Base-by-base conservation (phyloP, 2,797 vertebrate genomes). In the Eulemur mongoz region DNA sequence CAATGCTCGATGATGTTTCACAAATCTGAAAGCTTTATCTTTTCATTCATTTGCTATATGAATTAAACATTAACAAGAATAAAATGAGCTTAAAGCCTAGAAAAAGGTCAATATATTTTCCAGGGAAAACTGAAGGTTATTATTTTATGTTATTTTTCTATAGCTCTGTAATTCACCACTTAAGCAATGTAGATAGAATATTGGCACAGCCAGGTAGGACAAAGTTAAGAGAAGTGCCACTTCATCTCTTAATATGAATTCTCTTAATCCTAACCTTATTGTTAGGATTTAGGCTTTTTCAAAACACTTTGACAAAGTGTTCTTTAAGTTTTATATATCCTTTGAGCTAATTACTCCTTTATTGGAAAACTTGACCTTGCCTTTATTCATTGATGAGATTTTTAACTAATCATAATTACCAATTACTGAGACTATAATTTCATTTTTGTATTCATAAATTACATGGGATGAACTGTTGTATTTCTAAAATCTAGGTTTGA, bases 11-110 rank as follows among this genome's bases (percentile, higher is more conserved):
- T 79, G 70, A 93, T 93, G 52, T 92, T 91, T 96, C 87, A 93
- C 7, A 89, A 93, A 91, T 91, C 38, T 85, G 50, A 90, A 93
- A 90, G 17, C 17, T 79, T 38, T 94, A 76, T 4, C 59, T 95
- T 98, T 97, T 97, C 85, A 45, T 97, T 96, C 61, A n/a, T 93
- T 89, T 50, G 69, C 8, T 38, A 81, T 76, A 27, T 96, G 40
- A 97, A 96, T 96, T 84, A 97, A 98, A 88, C 5, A 82, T 97
- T 96, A 94, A 89, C 14, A 96, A 95, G 54, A 65, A 72, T 79
- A 91, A 38, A 91, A 91, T 88, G 40, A 90, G 27, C 70, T 91
- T 96, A 95, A 98, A 96, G 57, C 7, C 20, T 52, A 95, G 35
- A 27, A 14, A 97, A 97, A 94, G 73, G 13, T 97, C 85, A 97